These are phyloP conservation scores for Calliphora vomitoria DNA, from an alignment of 2,888 invertebrate genomes.

Conservation along the genomic window DNA sequence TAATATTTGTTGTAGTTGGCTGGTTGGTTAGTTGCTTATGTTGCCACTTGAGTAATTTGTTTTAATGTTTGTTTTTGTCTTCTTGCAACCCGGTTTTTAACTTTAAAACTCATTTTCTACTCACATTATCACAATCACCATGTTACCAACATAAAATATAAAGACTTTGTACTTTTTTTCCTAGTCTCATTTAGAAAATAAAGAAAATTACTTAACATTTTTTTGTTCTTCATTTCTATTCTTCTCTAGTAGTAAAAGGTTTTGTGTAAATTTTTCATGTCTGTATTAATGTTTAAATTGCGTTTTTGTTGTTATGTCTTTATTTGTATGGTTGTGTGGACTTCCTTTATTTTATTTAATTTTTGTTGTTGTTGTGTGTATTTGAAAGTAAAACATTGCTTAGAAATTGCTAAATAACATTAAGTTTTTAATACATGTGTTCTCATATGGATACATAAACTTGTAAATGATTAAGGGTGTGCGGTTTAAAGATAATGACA, in stretches of 20 bases:
- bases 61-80: conserved; percentile 70
- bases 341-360: conserved; percentile 9
- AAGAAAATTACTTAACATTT: conserved; percentile 58
- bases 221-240: conserved; percentile 57
- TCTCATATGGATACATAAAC: not conserved
- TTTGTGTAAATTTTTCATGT: conserved; percentile 49
- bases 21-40: conserved; percentile 48
- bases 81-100: conserved; percentile 19
- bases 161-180: conserved; percentile 11
- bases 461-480: not conserved
- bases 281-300: conserved; percentile 15
- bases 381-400: conserved; percentile 1
- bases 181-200: conserved; percentile 23
- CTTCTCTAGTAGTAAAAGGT: conserved; percentile 16
- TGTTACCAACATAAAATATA: not conserved
- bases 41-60: conserved; percentile 80
- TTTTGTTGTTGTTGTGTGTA: not conserved
- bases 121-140: conserved; percentile 20
- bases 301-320: not conserved
- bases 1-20: conserved; percentile 32
- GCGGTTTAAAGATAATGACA: not conserved
- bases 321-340: not conserved
- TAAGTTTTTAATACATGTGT: conserved; percentile 1
- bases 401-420: conserved; percentile 26
- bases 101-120: conserved; percentile 56